Evolutionary conservation across 2,888 invertebrate genomes (phyloP).

Genomic region (Mycalesis mineus): DNA sequence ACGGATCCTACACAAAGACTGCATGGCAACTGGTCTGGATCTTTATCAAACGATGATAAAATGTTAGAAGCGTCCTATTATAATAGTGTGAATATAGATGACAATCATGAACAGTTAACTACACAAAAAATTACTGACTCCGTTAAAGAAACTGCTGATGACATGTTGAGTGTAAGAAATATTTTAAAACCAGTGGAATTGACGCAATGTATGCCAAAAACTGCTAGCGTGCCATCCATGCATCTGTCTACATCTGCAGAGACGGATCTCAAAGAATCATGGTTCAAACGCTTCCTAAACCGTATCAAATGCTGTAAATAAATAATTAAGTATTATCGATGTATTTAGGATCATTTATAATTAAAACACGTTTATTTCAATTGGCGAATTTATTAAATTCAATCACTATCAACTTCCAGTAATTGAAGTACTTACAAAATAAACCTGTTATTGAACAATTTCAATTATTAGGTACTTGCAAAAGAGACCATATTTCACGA

Average conservation of each 20-base stretch:
- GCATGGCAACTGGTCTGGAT: constrained; percentile 41
- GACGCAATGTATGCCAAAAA: constrained; percentile 42
- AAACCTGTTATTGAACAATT: constrained; percentile 48
- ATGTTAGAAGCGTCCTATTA: constrained; percentile 16
- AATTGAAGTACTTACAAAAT: constrained; percentile 71
- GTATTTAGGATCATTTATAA: constrained; percentile 30
- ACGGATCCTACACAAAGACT: constrained; percentile 42
- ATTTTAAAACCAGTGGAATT: constrained; percentile 48
- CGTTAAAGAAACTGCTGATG: constrained; percentile 22
- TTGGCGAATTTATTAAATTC: constrained; percentile 78
- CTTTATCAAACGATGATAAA: constrained; percentile 29
- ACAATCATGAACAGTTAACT: constrained; percentile 21
- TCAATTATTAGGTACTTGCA: constrained; percentile 58
- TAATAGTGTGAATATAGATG: constrained; percentile 29
- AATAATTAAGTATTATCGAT: constrained; percentile 39
- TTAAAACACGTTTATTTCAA: constrained; percentile 54
- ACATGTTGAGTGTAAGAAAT: constrained; percentile 41
- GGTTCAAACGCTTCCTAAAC: constrained; percentile 45
- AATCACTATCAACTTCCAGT: constrained; percentile 72
- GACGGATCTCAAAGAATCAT: constrained; percentile 39
- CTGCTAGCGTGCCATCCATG: constrained; percentile 42
- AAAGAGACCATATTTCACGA: constrained; percentile 47
- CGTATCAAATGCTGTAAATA: constrained; percentile 57
- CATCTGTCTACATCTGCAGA: constrained; percentile 50
- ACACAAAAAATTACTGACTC: not conserved